Evolutionary conservation across 2,888 invertebrate genomes (phyloP).

Genomic region (Keiferia lycopersicella): DNA sequence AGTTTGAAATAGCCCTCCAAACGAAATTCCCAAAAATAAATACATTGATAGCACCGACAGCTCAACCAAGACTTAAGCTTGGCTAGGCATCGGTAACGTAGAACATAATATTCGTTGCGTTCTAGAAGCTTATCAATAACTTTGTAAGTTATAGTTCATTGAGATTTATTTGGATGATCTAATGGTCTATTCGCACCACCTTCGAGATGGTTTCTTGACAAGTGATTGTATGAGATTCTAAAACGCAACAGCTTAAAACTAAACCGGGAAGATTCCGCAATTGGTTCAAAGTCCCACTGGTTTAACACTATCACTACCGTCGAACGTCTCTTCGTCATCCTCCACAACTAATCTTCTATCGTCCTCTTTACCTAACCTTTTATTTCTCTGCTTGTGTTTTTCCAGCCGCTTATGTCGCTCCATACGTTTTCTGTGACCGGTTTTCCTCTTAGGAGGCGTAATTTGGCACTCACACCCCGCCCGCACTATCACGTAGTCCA

Average conservation of each 20-base stretch:
- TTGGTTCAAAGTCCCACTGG: slow-evolving; percentile 68
- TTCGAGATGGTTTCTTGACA: no score
- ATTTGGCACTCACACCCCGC: slow-evolving; percentile 93
- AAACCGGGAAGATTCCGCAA: slow-evolving; percentile 52
- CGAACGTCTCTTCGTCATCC: slow-evolving; percentile 67
- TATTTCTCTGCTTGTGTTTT: not conserved
- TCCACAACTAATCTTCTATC: slow-evolving; percentile 32
- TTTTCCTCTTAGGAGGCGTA: slow-evolving; percentile 76
- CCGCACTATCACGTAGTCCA: slow-evolving; percentile 91
- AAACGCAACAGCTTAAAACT: slow-evolving; percentile 40
- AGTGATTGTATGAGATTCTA: slow-evolving; percentile 11
- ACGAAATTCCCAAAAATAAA: slow-evolving; percentile 52
- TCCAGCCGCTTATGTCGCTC: slow-evolving; percentile 63
- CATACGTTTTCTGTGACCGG: slow-evolving; percentile 48
- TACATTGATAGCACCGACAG: slow-evolving; percentile 58
- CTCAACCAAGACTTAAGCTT: slow-evolving; percentile 39
- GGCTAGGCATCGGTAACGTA: slow-evolving; percentile 53
- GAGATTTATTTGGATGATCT: not conserved
- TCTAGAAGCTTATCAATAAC: slow-evolving; percentile 35
- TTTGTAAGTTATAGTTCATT: not conserved
- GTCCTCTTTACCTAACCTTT: no score
- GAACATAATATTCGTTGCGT: slow-evolving; percentile 28
- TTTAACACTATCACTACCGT: slow-evolving; percentile 52
- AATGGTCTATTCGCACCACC: not conserved
- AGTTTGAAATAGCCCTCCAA: slow-evolving; percentile 30